Conservation (phyloP, 2,113 vertebrate genomes). For the Paracanthobrama guichenoti region DNA sequence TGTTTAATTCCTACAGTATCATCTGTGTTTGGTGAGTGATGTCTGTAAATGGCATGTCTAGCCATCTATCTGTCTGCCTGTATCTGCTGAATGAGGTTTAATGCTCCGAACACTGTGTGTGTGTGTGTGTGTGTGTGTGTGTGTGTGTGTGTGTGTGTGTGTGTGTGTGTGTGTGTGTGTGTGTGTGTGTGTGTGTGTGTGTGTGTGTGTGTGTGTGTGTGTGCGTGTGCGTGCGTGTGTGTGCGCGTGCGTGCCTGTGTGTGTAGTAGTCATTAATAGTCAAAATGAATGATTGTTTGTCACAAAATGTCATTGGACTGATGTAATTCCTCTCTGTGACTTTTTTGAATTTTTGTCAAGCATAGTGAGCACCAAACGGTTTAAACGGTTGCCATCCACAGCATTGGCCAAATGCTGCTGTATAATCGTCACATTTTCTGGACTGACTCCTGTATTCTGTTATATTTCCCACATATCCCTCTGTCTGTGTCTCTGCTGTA, state of each 20-base stretch:
- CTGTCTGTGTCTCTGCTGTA: constrained; percentile 61
- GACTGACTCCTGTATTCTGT: not conserved
- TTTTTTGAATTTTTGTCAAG: too few species aligned
- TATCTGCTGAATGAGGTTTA: not conserved
- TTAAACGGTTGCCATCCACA: too few species aligned
- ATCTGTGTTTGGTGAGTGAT: not conserved
- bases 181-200: not conserved
- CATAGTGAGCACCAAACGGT: too few species aligned
- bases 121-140: too few species aligned
- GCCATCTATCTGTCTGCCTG: not conserved
- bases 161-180: not conserved
- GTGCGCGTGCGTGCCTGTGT: not conserved
- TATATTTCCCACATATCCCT: constrained; percentile 2
- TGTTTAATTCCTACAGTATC: not conserved
- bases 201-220: not conserved
- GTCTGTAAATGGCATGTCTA: not conserved
- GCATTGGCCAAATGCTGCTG: too few species aligned
- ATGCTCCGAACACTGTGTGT: not conserved
- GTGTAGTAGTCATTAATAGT: too few species aligned
- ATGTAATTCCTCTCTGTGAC: too few species aligned
- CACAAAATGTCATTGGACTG: too few species aligned
- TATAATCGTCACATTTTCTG: not conserved
- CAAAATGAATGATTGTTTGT: too few species aligned
- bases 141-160: not conserved
- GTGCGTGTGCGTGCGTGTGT: not conserved